Percentiles rank a stretch among this genome's conserved stretches.
Conservation (phyloP, 2,113 vertebrate genomes). For the Epinephelus fuscoguttatus region DNA sequence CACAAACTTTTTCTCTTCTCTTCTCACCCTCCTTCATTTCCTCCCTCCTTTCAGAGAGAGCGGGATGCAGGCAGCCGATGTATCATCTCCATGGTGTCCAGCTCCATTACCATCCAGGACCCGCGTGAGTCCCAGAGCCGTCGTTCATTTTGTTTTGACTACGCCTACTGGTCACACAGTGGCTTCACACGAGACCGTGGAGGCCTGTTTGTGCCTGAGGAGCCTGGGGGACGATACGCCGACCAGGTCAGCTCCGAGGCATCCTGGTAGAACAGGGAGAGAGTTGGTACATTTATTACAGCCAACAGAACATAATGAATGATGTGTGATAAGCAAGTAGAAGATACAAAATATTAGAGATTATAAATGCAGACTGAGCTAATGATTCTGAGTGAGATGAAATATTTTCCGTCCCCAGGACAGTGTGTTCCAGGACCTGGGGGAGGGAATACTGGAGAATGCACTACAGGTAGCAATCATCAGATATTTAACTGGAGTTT, state of each 20-base stretch:
- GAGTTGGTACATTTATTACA: not conserved
- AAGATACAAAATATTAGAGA: not conserved
- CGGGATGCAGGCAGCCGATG: constrained; percentile 85
- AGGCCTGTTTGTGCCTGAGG: constrained; percentile 81
- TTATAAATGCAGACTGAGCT: not conserved
- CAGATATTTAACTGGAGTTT: not conserved
- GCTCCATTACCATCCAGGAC: constrained; percentile 83
- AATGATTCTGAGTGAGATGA: too few relatives aligned
- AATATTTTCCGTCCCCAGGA: constrained; percentile 66
- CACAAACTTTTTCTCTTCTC: not conserved
- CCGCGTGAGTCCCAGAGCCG: constrained; percentile 78
- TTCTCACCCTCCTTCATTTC: not conserved
- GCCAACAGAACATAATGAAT: not conserved
- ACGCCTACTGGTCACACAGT: constrained; percentile 86
- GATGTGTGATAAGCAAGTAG: not conserved
- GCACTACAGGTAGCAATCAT: constrained; percentile 80
- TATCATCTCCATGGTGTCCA: constrained; percentile 85
- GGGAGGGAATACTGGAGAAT: constrained; percentile 86
- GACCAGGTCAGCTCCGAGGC: constrained; percentile 84
- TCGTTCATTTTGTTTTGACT: constrained; percentile 86
- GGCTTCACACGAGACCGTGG: constrained; percentile 81
- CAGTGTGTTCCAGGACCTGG: constrained; percentile 85
- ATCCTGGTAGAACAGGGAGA: not conserved
- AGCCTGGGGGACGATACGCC: constrained; percentile 81
- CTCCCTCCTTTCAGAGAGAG: constrained; percentile 78